Base-by-base conservation (phyloP, 2,797 vertebrate species). In the Brachymystax lenok region DNA sequence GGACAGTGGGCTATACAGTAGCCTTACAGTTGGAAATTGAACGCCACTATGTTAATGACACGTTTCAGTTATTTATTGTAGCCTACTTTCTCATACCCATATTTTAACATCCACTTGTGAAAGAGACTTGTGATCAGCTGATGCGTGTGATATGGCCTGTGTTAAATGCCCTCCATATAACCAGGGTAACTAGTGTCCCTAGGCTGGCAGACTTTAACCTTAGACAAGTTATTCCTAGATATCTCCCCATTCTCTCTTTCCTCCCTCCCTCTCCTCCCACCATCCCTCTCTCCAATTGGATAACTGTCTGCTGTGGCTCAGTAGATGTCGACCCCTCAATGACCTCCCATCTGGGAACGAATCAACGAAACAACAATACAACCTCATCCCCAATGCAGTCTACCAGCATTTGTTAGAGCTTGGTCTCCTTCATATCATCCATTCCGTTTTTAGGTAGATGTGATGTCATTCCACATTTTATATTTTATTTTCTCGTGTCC, bases 161-260 rank as follows among this genome's bases (percentile, higher is more conserved):
- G 40, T 46, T 10, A 46, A 46, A 13, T 46, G 10, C 40, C 40
- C 40, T 46, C 40, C 40, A 3, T 13, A 46, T 46, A 46, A 46
- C 40, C 40, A 46, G 40, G 40, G 40, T 13, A 46, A 46, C 40
- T 61, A 21, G 30, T 70, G 35, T 24, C 19, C 19, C 69, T 21
- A 7, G 10, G 13, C 17, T n/a, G n/a, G 35, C 40, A 4, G 12
- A 4, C n/a, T 70, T 21, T 21, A 21, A 46, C 69, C n/a, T 51
- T 17, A 67, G 80, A 68, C 52, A 63, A 16, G 76, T n/a, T 54
- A 76, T 67, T 30, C 72, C 74, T 75, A 28, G 64, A 56, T 14
- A 51, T 74, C 59, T 66, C 67, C 3, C 68, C 73, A 27, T 79
- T 71, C 75, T 40, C 46, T 76, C 68, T 17, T 10, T 51, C 70